Evolutionary conservation across 1,140 invertebrate species (phyloP).

Genomic region (Lysiphlebus fabarum): DNA sequence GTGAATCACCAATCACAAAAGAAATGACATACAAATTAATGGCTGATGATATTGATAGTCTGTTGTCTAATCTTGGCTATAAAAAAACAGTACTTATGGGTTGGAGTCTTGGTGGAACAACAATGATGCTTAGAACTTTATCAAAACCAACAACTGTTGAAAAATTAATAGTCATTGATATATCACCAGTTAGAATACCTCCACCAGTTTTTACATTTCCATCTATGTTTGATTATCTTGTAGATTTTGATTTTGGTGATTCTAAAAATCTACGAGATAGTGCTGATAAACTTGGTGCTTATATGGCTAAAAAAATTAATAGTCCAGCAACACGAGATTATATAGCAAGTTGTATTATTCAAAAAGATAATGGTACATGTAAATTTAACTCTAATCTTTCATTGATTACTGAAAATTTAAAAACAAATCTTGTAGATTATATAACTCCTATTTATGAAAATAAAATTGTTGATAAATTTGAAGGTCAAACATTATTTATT

Average conservation of each 20-base stretch:
- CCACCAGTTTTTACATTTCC: conserved; percentile 63
- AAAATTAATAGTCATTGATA: conserved; percentile 79
- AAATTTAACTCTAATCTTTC: conserved; percentile 74
- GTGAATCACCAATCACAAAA: conserved; percentile 76
- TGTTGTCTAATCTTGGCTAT: conserved; percentile 64
- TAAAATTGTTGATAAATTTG: conserved; percentile 45
- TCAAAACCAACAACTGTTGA: conserved; percentile 71
- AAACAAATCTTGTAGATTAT: conserved; percentile 65
- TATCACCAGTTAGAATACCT: conserved; percentile 71
- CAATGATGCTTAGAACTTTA: conserved; percentile 76
- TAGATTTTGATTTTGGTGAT: conserved; percentile 57
- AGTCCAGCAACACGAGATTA: conserved; percentile 52
- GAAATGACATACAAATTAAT: conserved; percentile 71
- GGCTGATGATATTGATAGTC: conserved; percentile 67
- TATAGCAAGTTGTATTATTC: conserved; percentile 74
- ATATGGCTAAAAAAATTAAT: conserved; percentile 23
- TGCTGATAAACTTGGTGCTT: conserved; percentile 3
- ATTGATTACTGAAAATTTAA: conserved; percentile 64
- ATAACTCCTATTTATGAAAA: conserved; percentile 37
- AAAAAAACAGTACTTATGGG: conserved; percentile 70
- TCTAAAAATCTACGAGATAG: conserved; percentile 61
- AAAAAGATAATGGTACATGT: conserved; percentile 60
- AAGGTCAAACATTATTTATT: conserved; percentile 76
- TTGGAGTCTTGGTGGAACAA: conserved; percentile 87
- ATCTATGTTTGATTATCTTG: conserved; percentile 67